Conservation (phyloP, 1,140 invertebrate genomes). For the Drosophila subpulchrella region DNA sequence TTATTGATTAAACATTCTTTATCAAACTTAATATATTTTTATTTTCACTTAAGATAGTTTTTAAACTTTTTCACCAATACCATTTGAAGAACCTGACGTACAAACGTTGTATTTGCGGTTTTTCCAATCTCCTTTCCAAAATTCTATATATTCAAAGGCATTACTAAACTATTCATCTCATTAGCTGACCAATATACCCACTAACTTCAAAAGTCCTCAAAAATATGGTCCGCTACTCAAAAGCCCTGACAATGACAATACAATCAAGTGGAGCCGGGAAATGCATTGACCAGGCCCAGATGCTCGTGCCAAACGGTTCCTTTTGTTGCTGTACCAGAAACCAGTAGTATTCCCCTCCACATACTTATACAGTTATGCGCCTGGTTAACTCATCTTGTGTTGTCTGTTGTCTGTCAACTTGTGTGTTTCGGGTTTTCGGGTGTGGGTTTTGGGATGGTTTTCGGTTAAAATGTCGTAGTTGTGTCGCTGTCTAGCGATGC, state of each 20-base stretch:
- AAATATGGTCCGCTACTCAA: slow-evolving; percentile 21
- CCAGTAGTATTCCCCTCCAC: slow-evolving; percentile 17
- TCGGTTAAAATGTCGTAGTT: slow-evolving; percentile 54
- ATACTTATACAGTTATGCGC: slow-evolving; percentile 74
- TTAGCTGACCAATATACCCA: slow-evolving; percentile 3
- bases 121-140: no score
- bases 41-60: no score
- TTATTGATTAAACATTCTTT: no score
- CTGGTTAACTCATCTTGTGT: slow-evolving; percentile 66
- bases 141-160: no score
- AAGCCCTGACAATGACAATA: slow-evolving; percentile 60
- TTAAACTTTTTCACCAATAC: no score
- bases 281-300: slow-evolving; percentile 48
- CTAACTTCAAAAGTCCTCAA: not conserved
- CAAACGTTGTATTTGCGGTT: no score
- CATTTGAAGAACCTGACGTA: no score
- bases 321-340: slow-evolving; percentile 17
- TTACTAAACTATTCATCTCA: no score
- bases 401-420: slow-evolving; percentile 48
- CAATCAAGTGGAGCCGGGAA: slow-evolving; percentile 56
- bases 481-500: slow-evolving; percentile 31
- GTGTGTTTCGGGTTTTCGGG: not conserved
- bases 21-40: no score
- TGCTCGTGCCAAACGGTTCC: slow-evolving; percentile 27
- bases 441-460: slow-evolving; percentile 17